A percentile compares a stretch with the other conserved stretches of the same genome.
phyloP scores from a whole-genome alignment of 2,113 vertebrate genomes.

The Pungitius pungitius region DNA sequence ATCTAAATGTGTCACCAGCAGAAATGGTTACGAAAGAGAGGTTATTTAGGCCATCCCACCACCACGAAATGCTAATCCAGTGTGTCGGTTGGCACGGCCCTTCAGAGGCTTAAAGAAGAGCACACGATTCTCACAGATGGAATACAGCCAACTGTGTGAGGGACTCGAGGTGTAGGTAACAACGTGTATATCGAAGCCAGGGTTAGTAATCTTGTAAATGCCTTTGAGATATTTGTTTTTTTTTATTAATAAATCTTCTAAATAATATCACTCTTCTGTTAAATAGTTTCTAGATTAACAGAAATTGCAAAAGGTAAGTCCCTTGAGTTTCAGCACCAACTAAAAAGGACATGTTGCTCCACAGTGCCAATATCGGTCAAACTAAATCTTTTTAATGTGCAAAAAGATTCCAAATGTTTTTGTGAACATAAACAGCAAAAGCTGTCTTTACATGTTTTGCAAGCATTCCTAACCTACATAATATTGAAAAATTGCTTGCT shows the following conservation, averaged over 20 bases:
- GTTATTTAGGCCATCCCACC: conserved; percentile 45
- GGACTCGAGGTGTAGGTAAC: conserved; percentile 2
- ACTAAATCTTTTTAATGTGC: neutral
- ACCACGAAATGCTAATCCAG: conserved; percentile 25
- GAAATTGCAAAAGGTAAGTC: neutral
- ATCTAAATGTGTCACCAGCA: conserved; percentile 39
- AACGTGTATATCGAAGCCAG: neutral
- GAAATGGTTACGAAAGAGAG: conserved; percentile 8
- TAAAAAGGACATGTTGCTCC: neutral
- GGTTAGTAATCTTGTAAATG: neutral
- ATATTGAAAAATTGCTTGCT: neutral
- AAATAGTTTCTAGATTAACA: neutral
- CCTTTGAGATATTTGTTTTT: neutral
- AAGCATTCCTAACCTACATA: neutral
- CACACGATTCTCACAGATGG: conserved; percentile 9
- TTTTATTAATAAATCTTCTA: neutral
- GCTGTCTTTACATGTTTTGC: neutral
- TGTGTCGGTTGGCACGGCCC: conserved; percentile 1
- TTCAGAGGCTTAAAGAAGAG: conserved; percentile 11
- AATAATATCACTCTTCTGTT: neutral
- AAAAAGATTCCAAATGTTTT: neutral
- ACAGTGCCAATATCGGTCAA: too few relatives aligned
- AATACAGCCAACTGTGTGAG: conserved; percentile 18
- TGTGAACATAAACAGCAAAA: neutral
- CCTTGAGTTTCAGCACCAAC: neutral